Evolutionary conservation across 2,113 vertebrate species (phyloP), one percentile per base, ranked within the genome.

Genomic region (Muntiacus muntjak): DNA sequence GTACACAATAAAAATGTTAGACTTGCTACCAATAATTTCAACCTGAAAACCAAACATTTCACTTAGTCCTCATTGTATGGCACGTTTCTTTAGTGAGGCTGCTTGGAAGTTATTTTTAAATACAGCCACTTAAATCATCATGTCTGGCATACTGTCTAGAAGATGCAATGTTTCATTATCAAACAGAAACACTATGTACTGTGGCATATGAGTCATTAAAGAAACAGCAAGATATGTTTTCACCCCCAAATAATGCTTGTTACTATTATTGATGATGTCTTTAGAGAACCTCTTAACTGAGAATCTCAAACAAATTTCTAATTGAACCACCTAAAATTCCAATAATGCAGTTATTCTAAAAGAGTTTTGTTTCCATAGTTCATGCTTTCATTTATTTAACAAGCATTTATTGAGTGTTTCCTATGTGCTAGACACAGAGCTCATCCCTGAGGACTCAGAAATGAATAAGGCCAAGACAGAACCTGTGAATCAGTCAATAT

Each of bases 21-120:
- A 36, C 36, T 97, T 94, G 58, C 57, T 90, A 89, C 83, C 89
- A 64, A 90, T 95, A 52, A 97, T 98, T 95, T 97, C 60, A 97
- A 82, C 79, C 86, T 90, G 62, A 87, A 97, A 95, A 94, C 71
- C 55, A 95, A 97, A 96, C 50, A 54, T 96, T 96, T 97, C 43
- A n/a, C 76, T 97, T 71, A 50, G 57, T 91, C 79, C 33, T 97
- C 64, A 74, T 92, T 85, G 74, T 85, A 90, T n/a, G 14, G 88
- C 71, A 64, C 95, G 86, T 89, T 97, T 94, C 94, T 97, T 97
- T 97, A 96, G 93, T 67, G 94, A 91, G 82, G 60, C 79, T 95
- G 93, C 79, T 94, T 93, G 64, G 62, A 95, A 96, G 94, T 97
- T 98, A 97, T 98, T 98, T 98, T 98, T 97, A 98, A 97, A 97